Percentiles rank a stretch among this genome's conserved stretches.
Evolutionary conservation across 2,113 vertebrate species (phyloP).

Genomic region (Greenwoodochromis staneri): DNA sequence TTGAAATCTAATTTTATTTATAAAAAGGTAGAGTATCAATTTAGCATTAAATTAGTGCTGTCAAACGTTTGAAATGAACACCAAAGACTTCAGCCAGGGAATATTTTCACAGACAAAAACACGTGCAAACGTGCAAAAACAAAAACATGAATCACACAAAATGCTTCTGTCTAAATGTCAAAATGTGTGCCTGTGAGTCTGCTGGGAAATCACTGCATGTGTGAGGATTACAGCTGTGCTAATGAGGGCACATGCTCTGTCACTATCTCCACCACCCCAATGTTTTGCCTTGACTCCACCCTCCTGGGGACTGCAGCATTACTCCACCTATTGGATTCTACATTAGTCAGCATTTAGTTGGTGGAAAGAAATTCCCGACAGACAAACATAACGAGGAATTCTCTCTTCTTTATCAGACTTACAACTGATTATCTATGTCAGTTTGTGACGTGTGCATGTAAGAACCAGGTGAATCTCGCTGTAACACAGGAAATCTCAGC

Average conservation of each 20-base stretch:
- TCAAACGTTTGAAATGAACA: neutral
- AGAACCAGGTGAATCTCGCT: neutral
- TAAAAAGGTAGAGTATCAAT: neutral
- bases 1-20: neutral
- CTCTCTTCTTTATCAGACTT: neutral
- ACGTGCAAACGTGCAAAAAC: neutral
- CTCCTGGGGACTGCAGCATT: neutral
- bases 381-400: neutral
- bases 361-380: neutral
- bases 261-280: neutral
- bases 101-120: neutral
- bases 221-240: conserved; percentile 40
- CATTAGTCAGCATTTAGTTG: neutral
- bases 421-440: neutral
- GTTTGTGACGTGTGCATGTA: neutral
- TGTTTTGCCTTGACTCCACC: neutral
- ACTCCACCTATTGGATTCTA: neutral
- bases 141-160: neutral
- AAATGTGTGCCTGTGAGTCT: neutral
- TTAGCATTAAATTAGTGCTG: neutral
- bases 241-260: conserved; percentile 16
- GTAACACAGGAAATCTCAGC: neutral
- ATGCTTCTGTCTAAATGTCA: neutral
- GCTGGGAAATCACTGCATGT: conserved; percentile 39
- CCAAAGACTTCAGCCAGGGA: neutral